phyloP scores from a whole-genome alignment of 2,797 vertebrate genomes.

The Anguilla pacifica region DNA sequence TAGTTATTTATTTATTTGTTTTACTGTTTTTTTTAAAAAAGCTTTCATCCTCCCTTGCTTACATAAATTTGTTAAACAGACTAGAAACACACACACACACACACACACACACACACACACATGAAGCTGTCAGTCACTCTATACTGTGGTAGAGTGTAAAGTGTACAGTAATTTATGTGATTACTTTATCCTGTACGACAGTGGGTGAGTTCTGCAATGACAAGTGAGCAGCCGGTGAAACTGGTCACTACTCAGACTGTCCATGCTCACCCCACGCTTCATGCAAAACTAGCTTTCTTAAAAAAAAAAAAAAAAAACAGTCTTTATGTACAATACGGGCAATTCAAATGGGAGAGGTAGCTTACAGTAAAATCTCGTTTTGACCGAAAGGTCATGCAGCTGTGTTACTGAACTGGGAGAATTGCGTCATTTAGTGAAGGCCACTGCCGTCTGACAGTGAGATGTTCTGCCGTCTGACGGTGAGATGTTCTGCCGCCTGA shows the following conservation, averaged over 20 bases:
- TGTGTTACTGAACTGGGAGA: not conserved
- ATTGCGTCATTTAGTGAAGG: not conserved
- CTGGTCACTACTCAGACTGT: not conserved
- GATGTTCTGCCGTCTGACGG: no score
- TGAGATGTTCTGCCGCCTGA: no score
- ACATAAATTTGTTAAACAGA: not conserved
- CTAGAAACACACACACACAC: no score
- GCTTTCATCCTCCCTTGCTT: not conserved
- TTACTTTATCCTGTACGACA: constrained; percentile 13
- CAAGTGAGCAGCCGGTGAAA: constrained; percentile 62
- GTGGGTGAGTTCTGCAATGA: constrained; percentile 51
- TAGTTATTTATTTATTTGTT: no score
- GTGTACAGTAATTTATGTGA: not conserved
- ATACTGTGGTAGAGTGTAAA: not conserved
- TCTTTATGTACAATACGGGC: no score
- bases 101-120: no score
- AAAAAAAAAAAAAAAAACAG: no score
- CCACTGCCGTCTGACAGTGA: not conserved
- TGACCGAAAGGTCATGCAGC: not conserved
- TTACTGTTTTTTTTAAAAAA: not conserved
- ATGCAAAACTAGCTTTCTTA: no score
- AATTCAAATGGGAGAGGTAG: not conserved
- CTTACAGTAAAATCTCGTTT: not conserved
- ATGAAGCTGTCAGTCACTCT: not conserved
- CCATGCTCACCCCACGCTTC: not conserved